Evolutionary conservation across 2,797 vertebrate genomes (phyloP).

Genomic region (Aulostomus chinensis): DNA sequence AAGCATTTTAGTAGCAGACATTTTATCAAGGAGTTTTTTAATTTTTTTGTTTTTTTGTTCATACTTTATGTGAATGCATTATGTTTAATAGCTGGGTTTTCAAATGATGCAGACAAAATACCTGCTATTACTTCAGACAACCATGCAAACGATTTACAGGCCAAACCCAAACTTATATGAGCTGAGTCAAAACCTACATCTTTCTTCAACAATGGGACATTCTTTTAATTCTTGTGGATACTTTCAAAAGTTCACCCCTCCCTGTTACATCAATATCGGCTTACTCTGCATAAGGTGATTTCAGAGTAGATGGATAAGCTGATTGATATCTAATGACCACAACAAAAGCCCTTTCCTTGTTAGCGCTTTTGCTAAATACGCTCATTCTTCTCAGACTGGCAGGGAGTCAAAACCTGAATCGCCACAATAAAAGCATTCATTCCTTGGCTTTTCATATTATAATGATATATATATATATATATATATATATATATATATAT

Average conservation of each 20-base stretch:
- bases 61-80: constrained; percentile 60
- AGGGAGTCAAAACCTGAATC: constrained; percentile 26
- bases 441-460: constrained; percentile 11
- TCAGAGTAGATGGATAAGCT: constrained; percentile 60
- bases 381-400: constrained; percentile 42
- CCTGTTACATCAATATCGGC: constrained; percentile 80
- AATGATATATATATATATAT: too few species aligned
- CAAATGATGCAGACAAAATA: too few species aligned
- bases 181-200: constrained; percentile 85
- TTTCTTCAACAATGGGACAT: constrained; percentile 80
- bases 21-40: constrained; percentile 38
- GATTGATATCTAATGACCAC: constrained; percentile 70
- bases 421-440: constrained; percentile 12
- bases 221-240: constrained; percentile 86
- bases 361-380: constrained; percentile 44
- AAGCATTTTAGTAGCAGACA: constrained; percentile 33
- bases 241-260: constrained; percentile 79
- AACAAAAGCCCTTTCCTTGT: constrained; percentile 59
- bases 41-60: too few species aligned
- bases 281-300: constrained; percentile 71
- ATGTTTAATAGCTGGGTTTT: constrained; percentile 45
- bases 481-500: too few species aligned
- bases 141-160: constrained; percentile 80
- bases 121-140: constrained; percentile 68
- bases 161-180: constrained; percentile 87